Evolutionary conservation across 1,140 invertebrate genomes (phyloP), one percentile per base, ranked within the genome.

Genomic region (Amyelois transitella): DNA sequence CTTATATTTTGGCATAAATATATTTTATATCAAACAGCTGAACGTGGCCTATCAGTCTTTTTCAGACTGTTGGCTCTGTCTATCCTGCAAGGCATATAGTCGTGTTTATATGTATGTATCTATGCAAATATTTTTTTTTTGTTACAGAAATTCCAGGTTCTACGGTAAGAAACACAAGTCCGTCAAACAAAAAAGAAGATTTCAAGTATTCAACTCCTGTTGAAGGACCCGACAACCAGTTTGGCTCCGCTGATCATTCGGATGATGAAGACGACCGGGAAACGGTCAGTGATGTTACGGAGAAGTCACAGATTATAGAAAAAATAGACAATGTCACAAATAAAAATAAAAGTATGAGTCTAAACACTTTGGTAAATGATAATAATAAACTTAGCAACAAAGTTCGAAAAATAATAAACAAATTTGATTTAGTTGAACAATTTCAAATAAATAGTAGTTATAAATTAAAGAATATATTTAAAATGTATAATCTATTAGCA

Each of bases 251-350:
- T 6, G 85, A 88, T 18, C 69, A 69, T 12, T 74, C 80, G 14
- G 85, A 88, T 20, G 85, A 86, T 51, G 85, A 88, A 72, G 85
- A 88, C 21, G 82, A 87, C 18, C 71, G 43, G 6, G 78, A 82
- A 53, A 38, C 62, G 4, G 54, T 53, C 4, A 69, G 61, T 5
- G 73, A 81, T 19, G 45, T 54, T 10, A 51, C 67, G 21, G 62
- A 70, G 38, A 50, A 50, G 32, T 47, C 59, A 64, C 48, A 64
- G 50, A 63, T 57, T 48, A 51, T 32, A 58, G 43, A 49, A 14
- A 61, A 55, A 44, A 28, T 69, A 50, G 69, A 70, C n/a, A 75
- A 72, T 47, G 44, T 20, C 17, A 55, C 51, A n/a, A 75, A 64
- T 3, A 81, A 66, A 67, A 81, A 79, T 43, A 66, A 53, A 59